Base-by-base conservation (phyloP, 2,888 invertebrate species). In the Stenodera caucasica region DNA sequence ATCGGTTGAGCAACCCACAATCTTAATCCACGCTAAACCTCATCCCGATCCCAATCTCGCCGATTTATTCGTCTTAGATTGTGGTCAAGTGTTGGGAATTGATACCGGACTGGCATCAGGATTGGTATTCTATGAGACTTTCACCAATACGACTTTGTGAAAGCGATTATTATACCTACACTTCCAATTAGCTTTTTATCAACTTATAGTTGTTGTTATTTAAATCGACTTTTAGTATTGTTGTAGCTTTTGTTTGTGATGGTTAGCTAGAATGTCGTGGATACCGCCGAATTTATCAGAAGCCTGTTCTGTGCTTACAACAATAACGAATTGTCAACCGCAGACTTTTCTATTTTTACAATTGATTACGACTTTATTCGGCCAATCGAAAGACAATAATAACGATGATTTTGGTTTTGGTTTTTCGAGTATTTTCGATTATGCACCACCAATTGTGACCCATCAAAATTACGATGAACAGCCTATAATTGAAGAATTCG, bases 261-360 rank as follows among this genome's bases (percentile, higher is more conserved):
- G 35, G 35, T n/a, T 15, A 26, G 21, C 6, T 29, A 67, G 40
- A 53, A 77, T 77, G 76, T 73, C 72, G 62, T 88, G 87, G 87
- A 72, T 81, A 50, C 87, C 88, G 6, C 84, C 84, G 1, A 82
- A 88, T 71, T 79, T 88, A 51, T 75, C 82, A 11, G 72, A 81
- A 35, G 78, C 85, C 15, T 89, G 88, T 71, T 74, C 81, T 0
- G 82, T 84, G 7, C 78, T 84, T 58, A 80, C 82, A 1, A 83
- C 82, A 2, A 81, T 85, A 8, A 85, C 87, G 0, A 85, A 84
- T 61, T 89, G 88, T 68, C 83, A 85, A 2, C 82, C 84, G 15
- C 80, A 84, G 0, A 84, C 85, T 0, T 83, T 84, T 49, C 76
- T 88, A 77, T 89, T 86, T 70, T 74, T 89, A 35, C 81, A 86